These are phyloP conservation scores for Pristionchus entomophagus DNA, from an alignment of 2,888 invertebrate genomes.

Conservation along the genomic window DNA sequence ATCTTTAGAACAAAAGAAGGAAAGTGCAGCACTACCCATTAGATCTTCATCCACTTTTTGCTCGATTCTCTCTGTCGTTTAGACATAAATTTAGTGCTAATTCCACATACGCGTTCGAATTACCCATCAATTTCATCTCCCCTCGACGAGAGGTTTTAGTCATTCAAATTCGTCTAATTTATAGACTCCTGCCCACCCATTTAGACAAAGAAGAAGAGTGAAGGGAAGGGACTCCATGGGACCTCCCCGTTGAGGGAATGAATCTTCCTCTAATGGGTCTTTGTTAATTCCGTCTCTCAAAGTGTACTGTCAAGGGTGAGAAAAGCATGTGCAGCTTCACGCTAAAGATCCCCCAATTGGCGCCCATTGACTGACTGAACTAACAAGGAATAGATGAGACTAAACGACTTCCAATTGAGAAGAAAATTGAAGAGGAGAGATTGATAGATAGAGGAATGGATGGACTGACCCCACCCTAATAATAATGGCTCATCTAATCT, in stretches of 20 bases:
- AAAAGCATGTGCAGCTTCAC: slow-evolving; percentile 4
- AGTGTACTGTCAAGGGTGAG: not conserved
- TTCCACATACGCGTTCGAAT: slow-evolving; percentile 26
- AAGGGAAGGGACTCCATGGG: not conserved
- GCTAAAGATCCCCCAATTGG: not conserved
- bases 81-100: slow-evolving; percentile 5
- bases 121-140: slow-evolving; percentile 25
- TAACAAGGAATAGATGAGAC: no score
- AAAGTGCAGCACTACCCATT: not conserved
- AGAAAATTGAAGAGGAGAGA: not conserved
- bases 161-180: slow-evolving; percentile 40
- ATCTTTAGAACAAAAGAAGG: not conserved
- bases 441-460: not conserved
- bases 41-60: slow-evolving; percentile 5
- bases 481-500: not conserved
- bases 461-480: not conserved
- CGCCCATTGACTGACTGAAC: no score
- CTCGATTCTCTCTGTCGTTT: not conserved
- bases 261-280: slow-evolving; percentile 29
- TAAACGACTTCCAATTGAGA: no score
- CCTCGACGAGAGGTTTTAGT: not conserved
- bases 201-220: slow-evolving; percentile 27
- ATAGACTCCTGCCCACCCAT: slow-evolving; percentile 41
- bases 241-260: slow-evolving; percentile 5
- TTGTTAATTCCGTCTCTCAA: not conserved